Percentiles rank a stretch among this genome's conserved stretches.
Evolutionary conservation across 2,113 vertebrate species (phyloP).

Genomic region (Lepisosteus oculatus): DNA sequence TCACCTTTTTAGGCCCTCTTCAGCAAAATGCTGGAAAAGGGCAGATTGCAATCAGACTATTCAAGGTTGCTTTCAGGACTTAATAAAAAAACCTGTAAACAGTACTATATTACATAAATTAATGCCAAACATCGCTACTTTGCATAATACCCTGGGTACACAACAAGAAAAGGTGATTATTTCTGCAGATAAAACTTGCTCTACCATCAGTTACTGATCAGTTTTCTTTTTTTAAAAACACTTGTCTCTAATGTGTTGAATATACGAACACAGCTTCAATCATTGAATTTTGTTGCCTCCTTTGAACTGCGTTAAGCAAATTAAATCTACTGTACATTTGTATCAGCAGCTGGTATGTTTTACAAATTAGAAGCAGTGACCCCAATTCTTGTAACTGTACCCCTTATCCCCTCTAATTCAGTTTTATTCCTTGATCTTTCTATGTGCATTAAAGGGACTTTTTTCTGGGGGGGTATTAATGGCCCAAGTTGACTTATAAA

Average conservation of each 20-base stretch:
- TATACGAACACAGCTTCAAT: constrained; percentile 42
- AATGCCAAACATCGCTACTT: no score
- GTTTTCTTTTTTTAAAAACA: constrained; percentile 39
- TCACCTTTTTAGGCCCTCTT: no score
- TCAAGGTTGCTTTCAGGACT: no score
- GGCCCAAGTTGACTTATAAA: constrained; percentile 50
- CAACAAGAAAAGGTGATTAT: no score
- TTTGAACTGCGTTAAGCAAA: constrained; percentile 33
- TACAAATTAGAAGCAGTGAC: constrained; percentile 23
- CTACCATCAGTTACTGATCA: constrained; percentile 50
- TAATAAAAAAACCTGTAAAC: no score
- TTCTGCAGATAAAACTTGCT: no score
- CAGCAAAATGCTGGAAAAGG: no score
- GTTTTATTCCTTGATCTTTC: constrained; percentile 39
- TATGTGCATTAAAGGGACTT: constrained; percentile 25
- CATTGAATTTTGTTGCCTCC: constrained; percentile 12
- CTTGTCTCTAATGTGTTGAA: constrained; percentile 47
- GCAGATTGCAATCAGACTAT: no score
- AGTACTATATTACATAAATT: no score
- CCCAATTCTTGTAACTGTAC: constrained; percentile 17
- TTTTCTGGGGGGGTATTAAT: constrained; percentile 46
- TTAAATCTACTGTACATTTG: constrained; percentile 27
- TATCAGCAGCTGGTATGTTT: constrained; percentile 28
- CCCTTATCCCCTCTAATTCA: constrained; percentile 37
- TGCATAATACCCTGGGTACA: no score